Evolutionary conservation across 2,113 vertebrate species (phyloP).

Genomic region (Tragelaphus buxtoni): DNA sequence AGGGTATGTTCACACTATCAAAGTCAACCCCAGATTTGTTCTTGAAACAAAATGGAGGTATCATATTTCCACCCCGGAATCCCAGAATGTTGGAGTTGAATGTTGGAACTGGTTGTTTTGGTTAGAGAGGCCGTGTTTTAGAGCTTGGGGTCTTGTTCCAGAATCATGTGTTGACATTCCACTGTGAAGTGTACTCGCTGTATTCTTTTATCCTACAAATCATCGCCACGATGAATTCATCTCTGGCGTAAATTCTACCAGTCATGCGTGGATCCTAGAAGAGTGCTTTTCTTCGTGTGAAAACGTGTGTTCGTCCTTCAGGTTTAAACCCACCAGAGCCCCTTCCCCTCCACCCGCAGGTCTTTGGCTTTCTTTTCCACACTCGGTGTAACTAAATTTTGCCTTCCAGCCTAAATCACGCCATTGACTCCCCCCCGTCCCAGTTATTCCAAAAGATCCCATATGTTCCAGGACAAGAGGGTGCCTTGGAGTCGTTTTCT

Average conservation of each 20-base stretch:
- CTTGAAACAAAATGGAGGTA: neutral
- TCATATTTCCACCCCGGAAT: neutral
- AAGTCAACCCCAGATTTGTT: neutral
- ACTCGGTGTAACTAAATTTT: neutral
- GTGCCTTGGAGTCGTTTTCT: neutral
- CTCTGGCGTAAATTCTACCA: neutral
- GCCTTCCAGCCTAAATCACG: neutral
- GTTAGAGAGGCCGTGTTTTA: neutral
- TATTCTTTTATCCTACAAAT: neutral
- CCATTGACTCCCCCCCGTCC: rapidly evolving
- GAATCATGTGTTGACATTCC: neutral
- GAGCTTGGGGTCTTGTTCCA: neutral
- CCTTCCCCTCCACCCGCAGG: neutral
- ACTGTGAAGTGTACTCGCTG: neutral
- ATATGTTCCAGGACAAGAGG: neutral
- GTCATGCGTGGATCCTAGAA: neutral
- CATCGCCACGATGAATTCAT: neutral
- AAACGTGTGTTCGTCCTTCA: neutral
- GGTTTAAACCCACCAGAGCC: neutral
- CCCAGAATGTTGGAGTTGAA: neutral
- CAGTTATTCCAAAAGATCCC: neutral
- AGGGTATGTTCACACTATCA: neutral
- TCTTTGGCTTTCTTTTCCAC: neutral
- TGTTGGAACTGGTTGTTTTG: neutral
- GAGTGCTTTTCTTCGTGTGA: neutral